Evolutionary conservation across 2,888 invertebrate species (phyloP).

Genomic region (Sinopyrophorus schimmeli): DNA sequence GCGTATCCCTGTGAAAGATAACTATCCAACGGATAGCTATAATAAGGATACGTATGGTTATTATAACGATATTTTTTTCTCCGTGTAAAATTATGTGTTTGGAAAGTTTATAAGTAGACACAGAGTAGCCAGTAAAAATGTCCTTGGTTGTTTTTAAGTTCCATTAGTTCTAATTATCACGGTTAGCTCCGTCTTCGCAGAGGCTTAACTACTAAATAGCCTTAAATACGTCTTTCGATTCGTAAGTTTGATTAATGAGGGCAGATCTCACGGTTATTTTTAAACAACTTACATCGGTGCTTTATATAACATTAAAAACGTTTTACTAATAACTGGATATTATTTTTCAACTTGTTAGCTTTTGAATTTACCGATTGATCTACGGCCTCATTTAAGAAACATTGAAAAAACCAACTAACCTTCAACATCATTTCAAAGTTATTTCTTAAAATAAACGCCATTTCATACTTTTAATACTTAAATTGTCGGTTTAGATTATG

Average conservation of each 20-base stretch:
- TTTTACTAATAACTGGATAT: background rate
- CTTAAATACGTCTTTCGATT: slow-evolving; percentile 22
- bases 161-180: slow-evolving; percentile 43
- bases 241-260: slow-evolving; percentile 23
- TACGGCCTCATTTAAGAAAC: slow-evolving; percentile 1
- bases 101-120: slow-evolving; percentile 42
- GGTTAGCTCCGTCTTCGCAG: slow-evolving; percentile 24
- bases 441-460: too few species aligned
- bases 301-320: slow-evolving; percentile 1
- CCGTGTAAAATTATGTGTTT: too few species aligned
- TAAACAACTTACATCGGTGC: slow-evolving; percentile 17
- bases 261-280: slow-evolving; percentile 21
- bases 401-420: slow-evolving; percentile 1
- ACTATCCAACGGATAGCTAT: too few species aligned
- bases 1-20: too few species aligned
- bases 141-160: slow-evolving; percentile 38
- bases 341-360: background rate
- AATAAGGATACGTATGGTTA: too few species aligned
- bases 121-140: slow-evolving; percentile 34
- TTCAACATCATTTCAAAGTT: too few species aligned
- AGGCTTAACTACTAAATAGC: slow-evolving; percentile 19
- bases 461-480: too few species aligned
- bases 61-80: too few species aligned
- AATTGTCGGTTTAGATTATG: too few species aligned
- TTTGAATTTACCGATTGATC: background rate